phyloP scores from a whole-genome alignment of 2,888 invertebrate genomes.

The Apoderus coryli region DNA sequence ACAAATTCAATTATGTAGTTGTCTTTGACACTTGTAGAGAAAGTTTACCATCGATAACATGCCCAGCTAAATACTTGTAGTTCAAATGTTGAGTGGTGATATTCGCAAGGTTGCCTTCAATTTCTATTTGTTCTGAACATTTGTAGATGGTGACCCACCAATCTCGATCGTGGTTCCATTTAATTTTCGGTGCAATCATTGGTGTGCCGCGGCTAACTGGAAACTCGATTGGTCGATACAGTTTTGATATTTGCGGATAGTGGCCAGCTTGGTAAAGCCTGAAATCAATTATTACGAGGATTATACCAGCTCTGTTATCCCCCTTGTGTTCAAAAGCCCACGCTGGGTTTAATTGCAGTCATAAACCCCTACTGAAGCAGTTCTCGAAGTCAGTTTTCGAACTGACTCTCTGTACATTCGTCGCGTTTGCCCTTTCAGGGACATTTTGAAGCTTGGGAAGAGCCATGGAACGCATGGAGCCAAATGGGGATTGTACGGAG shows the following conservation, averaged over 20 bases:
- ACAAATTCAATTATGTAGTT: too few species aligned
- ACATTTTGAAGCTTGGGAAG: too few species aligned
- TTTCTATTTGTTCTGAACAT: slow-evolving; percentile 40
- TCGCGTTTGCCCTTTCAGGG: too few species aligned
- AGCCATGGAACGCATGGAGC: too few species aligned
- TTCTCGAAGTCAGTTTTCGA: too few species aligned
- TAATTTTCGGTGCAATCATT: slow-evolving; percentile 50
- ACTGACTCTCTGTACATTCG: too few species aligned
- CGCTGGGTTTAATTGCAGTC: too few species aligned
- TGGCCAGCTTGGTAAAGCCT: slow-evolving; percentile 67
- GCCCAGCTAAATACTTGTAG: slow-evolving; percentile 59
- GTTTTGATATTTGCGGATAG: slow-evolving; percentile 54
- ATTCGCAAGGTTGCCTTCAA: slow-evolving; percentile 8
- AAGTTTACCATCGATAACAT: slow-evolving; percentile 52
- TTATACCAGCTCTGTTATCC: too few species aligned
- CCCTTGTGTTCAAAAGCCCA: too few species aligned
- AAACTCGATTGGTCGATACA: slow-evolving; percentile 62
- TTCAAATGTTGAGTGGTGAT: slow-evolving; percentile 8
- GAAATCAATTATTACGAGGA: too few species aligned
- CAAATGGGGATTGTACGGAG: too few species aligned
- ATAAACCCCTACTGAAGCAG: too few species aligned
- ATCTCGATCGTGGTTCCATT: slow-evolving; percentile 74
- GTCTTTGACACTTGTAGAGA: background rate
- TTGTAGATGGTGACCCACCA: slow-evolving; percentile 44
- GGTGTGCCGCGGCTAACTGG: slow-evolving; percentile 57